Evolutionary conservation across 2,888 invertebrate genomes (phyloP).

Genomic region (Autographa pulchrina): DNA sequence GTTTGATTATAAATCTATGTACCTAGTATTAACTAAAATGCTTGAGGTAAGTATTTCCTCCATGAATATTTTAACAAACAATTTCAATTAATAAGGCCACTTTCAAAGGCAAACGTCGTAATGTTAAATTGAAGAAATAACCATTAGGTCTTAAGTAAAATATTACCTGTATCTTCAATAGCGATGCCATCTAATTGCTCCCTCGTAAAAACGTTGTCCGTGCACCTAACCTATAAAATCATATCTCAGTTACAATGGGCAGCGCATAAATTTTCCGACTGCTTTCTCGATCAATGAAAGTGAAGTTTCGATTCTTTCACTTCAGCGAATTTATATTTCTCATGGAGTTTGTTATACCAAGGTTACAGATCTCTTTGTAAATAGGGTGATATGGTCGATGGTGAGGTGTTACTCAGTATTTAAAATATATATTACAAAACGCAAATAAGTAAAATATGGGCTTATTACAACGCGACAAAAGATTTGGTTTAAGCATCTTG

Average conservation of each 20-base stretch:
- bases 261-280: conserved; percentile 65
- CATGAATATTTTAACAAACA: background rate
- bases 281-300: conserved; percentile 72
- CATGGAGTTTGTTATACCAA: conserved; percentile 7
- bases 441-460: no score
- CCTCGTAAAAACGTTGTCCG: conserved; percentile 37
- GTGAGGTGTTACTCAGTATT: no score
- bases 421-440: no score
- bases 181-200: conserved; percentile 25
- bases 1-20: no score
- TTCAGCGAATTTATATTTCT: conserved; percentile 55
- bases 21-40: background rate
- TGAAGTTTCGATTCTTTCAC: conserved; percentile 64
- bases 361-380: no score
- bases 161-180: conserved; percentile 25
- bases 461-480: no score
- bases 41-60: no score
- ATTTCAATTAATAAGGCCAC: background rate
- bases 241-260: conserved; percentile 64
- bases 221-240: conserved; percentile 54
- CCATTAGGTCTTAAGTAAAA: conserved; percentile 10
- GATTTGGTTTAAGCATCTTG: no score
- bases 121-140: background rate
- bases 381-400: no score
- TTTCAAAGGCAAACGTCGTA: background rate